Base-by-base conservation (phyloP, 2,888 invertebrate genomes). In the Ichneumoninae sp. region DNA sequence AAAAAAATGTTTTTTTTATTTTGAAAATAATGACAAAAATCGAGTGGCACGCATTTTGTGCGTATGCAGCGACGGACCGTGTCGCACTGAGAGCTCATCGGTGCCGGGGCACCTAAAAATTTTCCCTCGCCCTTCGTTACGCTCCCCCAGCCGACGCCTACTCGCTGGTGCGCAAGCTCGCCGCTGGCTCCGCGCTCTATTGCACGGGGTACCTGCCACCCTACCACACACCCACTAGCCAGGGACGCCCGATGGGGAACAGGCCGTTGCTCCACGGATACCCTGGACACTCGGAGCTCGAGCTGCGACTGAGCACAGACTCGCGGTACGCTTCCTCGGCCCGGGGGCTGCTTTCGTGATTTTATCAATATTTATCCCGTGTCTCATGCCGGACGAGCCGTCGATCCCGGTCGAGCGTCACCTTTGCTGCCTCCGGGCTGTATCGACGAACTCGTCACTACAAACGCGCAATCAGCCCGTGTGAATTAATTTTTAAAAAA, bases 111-210 rank as follows among this genome's bases (percentile, higher is more conserved):
- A 65, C 73, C 74, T 40, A 65, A 40, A 57, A 54, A 40, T 75
- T 22, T 33, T 76, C 60, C 71, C 66, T 60, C 81, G 52, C 71
- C 70, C 83, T 69, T 77, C 77, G 74, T 52, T 68, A 77, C 66
- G 83, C 71, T 86, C 88, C 89, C 89, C 88, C 88, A 89, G 92
- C 91, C 92, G 91, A 92, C 91, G 92, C 92, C 92, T 92, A 91
- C 79, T 70, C 79, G 36, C 75, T 70, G 68, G 30, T 83, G 91
- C 92, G 92, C 92, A 89, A 77, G 83, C 89, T 83, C 90, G 83
- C 71, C 10, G 44, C 65, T 16, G 36, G 13, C 57, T 70, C 57
- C 22, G 36, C 26, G n/a, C 73, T 19, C 36, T 78, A 71, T 74
- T 57, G 22, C 57, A 57, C 57, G 19, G 57, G 57, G 22, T 26